Evolutionary conservation across 2,797 vertebrate genomes (phyloP), one percentile per base, ranked within the genome.

Genomic region (Poecilia picta): DNA sequence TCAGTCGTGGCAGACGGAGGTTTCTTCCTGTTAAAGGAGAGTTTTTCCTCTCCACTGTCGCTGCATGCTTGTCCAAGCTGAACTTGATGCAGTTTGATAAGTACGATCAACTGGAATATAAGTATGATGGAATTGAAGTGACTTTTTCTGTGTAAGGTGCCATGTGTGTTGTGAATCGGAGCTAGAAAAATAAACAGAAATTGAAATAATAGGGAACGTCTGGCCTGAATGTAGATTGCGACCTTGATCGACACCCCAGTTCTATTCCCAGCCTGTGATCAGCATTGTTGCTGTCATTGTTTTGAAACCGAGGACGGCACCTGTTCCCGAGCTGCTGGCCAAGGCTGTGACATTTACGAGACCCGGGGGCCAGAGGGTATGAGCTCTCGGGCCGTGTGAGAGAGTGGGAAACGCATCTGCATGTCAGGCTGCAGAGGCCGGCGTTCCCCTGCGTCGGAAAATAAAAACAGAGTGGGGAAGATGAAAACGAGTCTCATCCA

Each of bases 261-360:
- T 83, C 74, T 85, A 84, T 77, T 78, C 82, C 39, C 49, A 88
- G 79, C 45, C 57, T 0, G 10, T 41, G 83, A 79, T 81, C 68
- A 49, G 79, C 64, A 77, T 64, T 71, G 80, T 71, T 72, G 51
- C 62, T 75, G 72, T 75, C 75, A 36, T 59, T 2, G n/a, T 68
- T 68, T 66, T 51, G 73, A 53, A 82, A 49, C 66, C 7, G 57
- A 70, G 73, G 79, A 79, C 25, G 59, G 76, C 92, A 91, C 88
- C 91, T 93, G 91, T 85, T 91, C 83, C 77, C 76, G 15, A 78
- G 51, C 90, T 87, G 87, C 77, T 84, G 81, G 43, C 73, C 74
- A 85, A 87, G 85, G 82, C 79, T 0, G 55, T 83, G 87, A 82
- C 81, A 82, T 91, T 83, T 88, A 36, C 80, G 74, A 81, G 79